Evolutionary conservation across 2,797 vertebrate species (phyloP).

Genomic region (Podargus strigoides): DNA sequence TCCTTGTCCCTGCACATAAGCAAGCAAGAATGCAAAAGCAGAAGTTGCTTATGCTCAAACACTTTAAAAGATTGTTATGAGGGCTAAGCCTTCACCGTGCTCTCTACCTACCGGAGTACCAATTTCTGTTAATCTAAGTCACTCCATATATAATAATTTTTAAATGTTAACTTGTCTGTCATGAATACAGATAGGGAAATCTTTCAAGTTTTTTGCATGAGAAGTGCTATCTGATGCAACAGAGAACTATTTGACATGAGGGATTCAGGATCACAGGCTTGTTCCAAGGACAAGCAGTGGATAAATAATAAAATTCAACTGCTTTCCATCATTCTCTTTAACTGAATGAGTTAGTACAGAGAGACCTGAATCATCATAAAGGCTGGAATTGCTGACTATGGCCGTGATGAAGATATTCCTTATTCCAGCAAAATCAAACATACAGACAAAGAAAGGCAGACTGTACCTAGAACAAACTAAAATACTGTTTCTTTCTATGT

Average conservation of each 20-base stretch:
- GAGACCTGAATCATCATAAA: not conserved
- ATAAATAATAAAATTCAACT: not conserved
- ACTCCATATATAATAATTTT: not conserved
- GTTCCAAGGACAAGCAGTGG: not conserved
- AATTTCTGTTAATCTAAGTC: not conserved
- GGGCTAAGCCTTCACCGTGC: not conserved
- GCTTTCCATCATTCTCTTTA: not conserved
- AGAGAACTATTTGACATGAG: not conserved
- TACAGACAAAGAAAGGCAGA: not conserved
- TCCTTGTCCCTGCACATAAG: not conserved
- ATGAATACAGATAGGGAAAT: not conserved
- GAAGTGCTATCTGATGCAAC: not conserved
- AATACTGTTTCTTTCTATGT: not conserved
- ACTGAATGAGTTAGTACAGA: not conserved
- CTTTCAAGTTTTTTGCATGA: not conserved
- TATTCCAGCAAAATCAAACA: not conserved
- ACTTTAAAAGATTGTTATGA: not conserved
- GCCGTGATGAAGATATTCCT: not conserved
- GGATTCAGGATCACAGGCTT: not conserved
- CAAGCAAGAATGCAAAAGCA: not conserved
- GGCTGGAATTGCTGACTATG: not conserved
- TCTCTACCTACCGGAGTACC: not conserved
- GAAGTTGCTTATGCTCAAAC: not conserved
- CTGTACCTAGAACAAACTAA: not conserved
- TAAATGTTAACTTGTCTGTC: not conserved